Evolutionary conservation across 92 coral and sea anemone species (phyloP).

Genomic region (Palythoa grandis): DNA sequence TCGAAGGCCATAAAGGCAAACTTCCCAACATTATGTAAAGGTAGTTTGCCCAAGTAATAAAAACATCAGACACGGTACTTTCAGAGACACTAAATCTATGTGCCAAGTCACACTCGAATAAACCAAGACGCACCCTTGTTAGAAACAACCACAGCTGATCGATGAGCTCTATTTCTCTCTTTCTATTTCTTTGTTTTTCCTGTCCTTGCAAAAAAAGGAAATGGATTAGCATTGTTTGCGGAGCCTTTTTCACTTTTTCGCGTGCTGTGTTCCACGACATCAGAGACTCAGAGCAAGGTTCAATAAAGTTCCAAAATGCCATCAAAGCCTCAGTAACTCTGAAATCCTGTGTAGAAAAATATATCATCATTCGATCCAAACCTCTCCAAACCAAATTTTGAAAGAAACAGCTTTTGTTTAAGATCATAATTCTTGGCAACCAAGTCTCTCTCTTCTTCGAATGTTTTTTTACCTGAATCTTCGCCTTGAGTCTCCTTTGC

Average conservation of each 20-base stretch:
- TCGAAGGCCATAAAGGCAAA: not conserved
- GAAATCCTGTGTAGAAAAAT: slow-evolving; percentile 39
- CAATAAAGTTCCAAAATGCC: slow-evolving; percentile 46
- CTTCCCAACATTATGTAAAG: not conserved
- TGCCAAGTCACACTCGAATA: not conserved
- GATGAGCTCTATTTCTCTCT: no score
- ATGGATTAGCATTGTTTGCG: not conserved
- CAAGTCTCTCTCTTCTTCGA: no score
- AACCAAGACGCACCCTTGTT: no score
- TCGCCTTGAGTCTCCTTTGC: no score
- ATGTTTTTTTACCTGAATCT: no score
- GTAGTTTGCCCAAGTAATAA: not conserved
- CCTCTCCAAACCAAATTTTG: no score
- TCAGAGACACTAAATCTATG: not conserved
- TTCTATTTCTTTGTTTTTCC: slow-evolving; percentile 26
- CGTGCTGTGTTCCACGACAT: slow-evolving; percentile 46
- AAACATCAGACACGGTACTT: not conserved
- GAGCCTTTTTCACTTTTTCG: slow-evolving; percentile 11
- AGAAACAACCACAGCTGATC: no score
- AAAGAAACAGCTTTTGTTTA: no score
- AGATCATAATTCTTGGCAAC: no score
- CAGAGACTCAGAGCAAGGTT: slow-evolving; percentile 29
- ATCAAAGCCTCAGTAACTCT: slow-evolving; percentile 26
- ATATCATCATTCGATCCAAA: slow-evolving; percentile 26
- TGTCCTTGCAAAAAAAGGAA: slow-evolving; percentile 39